Conservation (phyloP, 2,888 invertebrate genomes). For the Euplexia lucipara region DNA sequence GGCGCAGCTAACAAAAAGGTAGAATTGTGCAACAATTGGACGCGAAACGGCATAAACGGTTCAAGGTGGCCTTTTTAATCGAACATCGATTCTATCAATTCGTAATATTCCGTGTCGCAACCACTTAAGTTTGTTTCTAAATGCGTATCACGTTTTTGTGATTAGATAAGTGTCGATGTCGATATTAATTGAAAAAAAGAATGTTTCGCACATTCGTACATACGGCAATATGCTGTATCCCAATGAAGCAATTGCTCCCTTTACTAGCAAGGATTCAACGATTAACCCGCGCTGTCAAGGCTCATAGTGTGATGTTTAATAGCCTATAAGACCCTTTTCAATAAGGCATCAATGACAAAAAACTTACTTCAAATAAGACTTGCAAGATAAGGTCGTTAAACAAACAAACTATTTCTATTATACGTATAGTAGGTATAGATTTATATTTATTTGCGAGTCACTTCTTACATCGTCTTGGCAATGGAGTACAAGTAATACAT, state of each 20-base stretch:
- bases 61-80: constrained; percentile 82
- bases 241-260: constrained; percentile 46
- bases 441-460: constrained; percentile 58
- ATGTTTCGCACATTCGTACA: constrained; percentile 24
- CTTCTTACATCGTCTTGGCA: constrained; percentile 41
- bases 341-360: too few species aligned
- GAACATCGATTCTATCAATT: constrained; percentile 71
- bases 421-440: constrained; percentile 28
- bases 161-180: constrained; percentile 69
- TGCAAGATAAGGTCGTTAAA: too few species aligned
- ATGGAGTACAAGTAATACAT: constrained; percentile 45
- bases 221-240: constrained; percentile 3
- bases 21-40: constrained; percentile 74
- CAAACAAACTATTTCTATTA: too few species aligned
- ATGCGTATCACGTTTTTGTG: constrained; percentile 71
- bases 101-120: constrained; percentile 74
- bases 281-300: constrained; percentile 20
- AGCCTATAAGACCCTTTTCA: too few species aligned
- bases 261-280: constrained; percentile 18
- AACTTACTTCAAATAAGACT: too few species aligned
- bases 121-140: constrained; percentile 67
- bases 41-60: constrained; percentile 75
- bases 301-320: too few species aligned
- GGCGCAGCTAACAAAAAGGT: constrained; percentile 62
- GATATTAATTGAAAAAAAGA: constrained; percentile 69